Base-by-base conservation (phyloP, 2,113 vertebrate species). In the Oriolus oriolus region DNA sequence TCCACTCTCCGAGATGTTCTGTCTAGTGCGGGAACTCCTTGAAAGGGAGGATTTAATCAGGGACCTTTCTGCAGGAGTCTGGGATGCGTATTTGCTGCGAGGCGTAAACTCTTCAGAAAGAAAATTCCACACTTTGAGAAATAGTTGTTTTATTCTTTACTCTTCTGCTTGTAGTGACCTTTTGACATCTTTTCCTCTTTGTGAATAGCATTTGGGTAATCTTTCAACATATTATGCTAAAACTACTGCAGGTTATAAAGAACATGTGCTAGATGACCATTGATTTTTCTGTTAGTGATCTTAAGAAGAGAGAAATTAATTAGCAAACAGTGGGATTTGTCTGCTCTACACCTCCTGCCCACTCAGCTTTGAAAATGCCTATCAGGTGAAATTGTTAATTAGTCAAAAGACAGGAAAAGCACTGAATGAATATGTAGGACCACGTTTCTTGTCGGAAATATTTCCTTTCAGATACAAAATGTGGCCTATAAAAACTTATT, bases 291-390 rank as follows among this genome's bases (percentile, higher is more conserved):
- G 6, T 92, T 84, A 84, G 56, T 54, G 71, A 61, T 94, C 74
- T 83, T 74, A 90, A 82, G 86, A 87, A 54, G 45, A 87, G 59
- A 81, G 19, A 93, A 96, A 91, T 76, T 96, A 96, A 96, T 93
- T 94, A 95, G 59, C 42, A 92, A 96, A 59, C 66, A 80, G 37
- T 57, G 66, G 45, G 66, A 95, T 91, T 87, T 95, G 42, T 89
- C 87, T 94, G 56, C 54, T 89, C 6, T 77, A 61, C 18, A 85
- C 19, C 39, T 95, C 22, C 50, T 94, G 84, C 81, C 59, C 84
- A 91, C 54, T 63, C 87, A 92, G 31, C 81, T 93, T 90, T 87
- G 92, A 95, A 96, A 96, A 77, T 82, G 11, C 74, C 84, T 93
- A 56, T 69, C 33, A 87, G 66, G 22, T 93, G 66, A 96, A 96